These are phyloP conservation scores for Thelaira solivaga DNA, from an alignment of 2,888 invertebrate species.

Conservation along the genomic window DNA sequence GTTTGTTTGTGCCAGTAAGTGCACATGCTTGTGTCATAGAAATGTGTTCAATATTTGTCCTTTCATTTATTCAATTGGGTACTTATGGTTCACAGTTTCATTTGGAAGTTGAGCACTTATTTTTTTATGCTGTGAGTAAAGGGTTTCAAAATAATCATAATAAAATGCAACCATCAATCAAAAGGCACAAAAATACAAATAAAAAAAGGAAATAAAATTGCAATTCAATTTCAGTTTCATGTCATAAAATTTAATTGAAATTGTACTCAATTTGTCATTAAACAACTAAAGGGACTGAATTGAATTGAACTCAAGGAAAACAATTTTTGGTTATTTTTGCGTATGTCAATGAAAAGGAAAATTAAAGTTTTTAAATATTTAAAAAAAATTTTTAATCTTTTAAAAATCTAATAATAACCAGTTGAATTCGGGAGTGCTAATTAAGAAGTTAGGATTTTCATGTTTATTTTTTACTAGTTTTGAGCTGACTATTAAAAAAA, in stretches of 20 bases:
- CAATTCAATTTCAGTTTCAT: slow-evolving; percentile 53
- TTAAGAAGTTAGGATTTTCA: no score
- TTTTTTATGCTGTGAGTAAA: slow-evolving; percentile 9
- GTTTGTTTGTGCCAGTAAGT: not conserved
- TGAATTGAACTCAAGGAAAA: not conserved
- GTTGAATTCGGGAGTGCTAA: no score
- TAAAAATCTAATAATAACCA: no score
- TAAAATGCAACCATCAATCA: slow-evolving; percentile 57
- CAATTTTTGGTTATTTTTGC: no score
- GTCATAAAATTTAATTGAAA: slow-evolving; percentile 58
- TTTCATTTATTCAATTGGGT: slow-evolving; percentile 19
- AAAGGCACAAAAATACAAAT: slow-evolving; percentile 36
- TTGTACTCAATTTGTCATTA: slow-evolving; percentile 41
- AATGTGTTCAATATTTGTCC: slow-evolving; percentile 25
- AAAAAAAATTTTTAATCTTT: no score
- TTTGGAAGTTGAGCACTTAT: not conserved
- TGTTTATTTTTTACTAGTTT: no score
- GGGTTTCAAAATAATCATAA: slow-evolving; percentile 50
- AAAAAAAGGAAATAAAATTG: slow-evolving; percentile 24
- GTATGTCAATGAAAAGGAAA: no score
- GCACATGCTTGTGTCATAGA: not conserved
- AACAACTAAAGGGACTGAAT: slow-evolving; percentile 20
- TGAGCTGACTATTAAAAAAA: no score
- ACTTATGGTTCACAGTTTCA: slow-evolving; percentile 16
- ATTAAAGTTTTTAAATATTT: no score